phyloP scores from a whole-genome alignment of 2,113 vertebrate species.

The Pitta sordida region DNA sequence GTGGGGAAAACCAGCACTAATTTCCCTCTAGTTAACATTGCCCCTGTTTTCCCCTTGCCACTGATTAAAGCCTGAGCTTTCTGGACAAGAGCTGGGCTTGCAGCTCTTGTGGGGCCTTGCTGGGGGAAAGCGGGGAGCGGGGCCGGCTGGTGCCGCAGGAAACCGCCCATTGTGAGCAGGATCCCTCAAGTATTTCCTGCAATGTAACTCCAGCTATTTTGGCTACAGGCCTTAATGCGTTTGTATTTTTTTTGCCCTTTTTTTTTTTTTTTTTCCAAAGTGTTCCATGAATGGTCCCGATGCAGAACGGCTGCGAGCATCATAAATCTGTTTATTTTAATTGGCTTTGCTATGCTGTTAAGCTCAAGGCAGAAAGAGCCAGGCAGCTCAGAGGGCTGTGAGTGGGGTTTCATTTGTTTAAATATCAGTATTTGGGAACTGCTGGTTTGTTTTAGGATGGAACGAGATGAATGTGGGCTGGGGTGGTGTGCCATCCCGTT shows the following conservation, averaged over 20 bases:
- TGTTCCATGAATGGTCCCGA: not conserved
- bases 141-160: not conserved
- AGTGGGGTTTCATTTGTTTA: not conserved
- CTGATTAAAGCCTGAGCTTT: not conserved
- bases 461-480: not conserved
- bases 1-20: rapidly evolving
- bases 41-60: not conserved
- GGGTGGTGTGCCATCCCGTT: not conserved
- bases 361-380: not conserved
- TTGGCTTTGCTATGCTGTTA: conserved; percentile 34
- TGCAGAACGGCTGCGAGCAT: not conserved
- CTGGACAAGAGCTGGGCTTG: not conserved
- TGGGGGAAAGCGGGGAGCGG: not conserved
- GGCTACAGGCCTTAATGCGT: not conserved
- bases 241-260: not conserved
- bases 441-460: not conserved
- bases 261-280: not conserved
- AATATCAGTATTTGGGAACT: not conserved
- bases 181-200: not conserved
- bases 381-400: not conserved
- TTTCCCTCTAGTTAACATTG: not conserved
- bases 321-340: conserved; percentile 44
- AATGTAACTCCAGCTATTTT: not conserved
- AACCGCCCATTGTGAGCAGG: not conserved
- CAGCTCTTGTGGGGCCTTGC: not conserved